Percentiles rank a stretch among this genome's conserved stretches.
Evolutionary conservation across 2,113 vertebrate genomes (phyloP).

Genomic region (Thunnus maccoyii): DNA sequence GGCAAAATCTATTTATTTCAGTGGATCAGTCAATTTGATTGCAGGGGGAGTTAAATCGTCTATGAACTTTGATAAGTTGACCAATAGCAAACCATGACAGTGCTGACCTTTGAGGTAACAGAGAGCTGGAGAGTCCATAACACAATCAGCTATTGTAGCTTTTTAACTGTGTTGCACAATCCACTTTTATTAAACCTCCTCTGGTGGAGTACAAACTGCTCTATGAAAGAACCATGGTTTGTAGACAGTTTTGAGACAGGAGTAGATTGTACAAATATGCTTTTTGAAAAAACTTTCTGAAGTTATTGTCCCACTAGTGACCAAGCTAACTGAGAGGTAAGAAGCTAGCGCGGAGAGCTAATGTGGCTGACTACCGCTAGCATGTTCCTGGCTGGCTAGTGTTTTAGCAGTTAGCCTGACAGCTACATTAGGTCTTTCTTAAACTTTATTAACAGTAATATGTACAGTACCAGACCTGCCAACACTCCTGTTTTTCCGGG

Average conservation of each 20-base stretch:
- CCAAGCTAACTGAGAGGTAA: background rate
- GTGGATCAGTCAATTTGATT: background rate
- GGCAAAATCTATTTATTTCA: background rate
- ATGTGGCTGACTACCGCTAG: background rate
- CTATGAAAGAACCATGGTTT: background rate
- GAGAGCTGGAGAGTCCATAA: background rate
- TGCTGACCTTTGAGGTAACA: background rate
- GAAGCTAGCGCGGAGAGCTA: background rate
- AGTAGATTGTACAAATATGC: background rate
- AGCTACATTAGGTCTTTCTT: too few species aligned
- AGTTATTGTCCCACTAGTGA: background rate
- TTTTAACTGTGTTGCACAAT: background rate
- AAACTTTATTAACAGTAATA: too few species aligned
- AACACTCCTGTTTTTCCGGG: too few species aligned
- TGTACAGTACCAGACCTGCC: too few species aligned
- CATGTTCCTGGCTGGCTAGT: too few species aligned
- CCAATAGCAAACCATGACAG: background rate
- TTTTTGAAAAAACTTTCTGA: background rate
- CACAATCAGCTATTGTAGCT: background rate
- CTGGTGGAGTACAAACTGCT: background rate
- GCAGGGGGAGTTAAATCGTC: background rate
- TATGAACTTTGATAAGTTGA: conserved; percentile 2
- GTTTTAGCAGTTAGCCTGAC: too few species aligned
- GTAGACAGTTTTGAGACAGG: too few species aligned
- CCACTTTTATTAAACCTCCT: too few species aligned